These are phyloP conservation scores for Phrixothrix hirtus DNA, from an alignment of 2,888 invertebrate genomes.

Conservation along the genomic window DNA sequence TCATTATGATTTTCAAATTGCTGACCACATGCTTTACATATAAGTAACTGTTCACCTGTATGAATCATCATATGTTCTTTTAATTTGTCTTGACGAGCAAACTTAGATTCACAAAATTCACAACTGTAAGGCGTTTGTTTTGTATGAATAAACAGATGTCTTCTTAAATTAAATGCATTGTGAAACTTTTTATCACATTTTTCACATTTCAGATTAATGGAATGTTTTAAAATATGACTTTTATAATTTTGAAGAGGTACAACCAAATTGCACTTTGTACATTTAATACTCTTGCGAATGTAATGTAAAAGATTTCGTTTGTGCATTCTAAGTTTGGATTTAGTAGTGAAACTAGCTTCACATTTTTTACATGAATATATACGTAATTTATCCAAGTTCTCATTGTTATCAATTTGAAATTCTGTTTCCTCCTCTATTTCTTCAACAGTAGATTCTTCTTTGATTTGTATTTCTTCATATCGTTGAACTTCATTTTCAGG, in stretches of 20 bases:
- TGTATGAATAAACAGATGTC: slow-evolving; percentile 19
- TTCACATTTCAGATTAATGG: slow-evolving; percentile 1
- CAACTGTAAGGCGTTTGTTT: slow-evolving; percentile 25
- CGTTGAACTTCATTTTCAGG: background rate
- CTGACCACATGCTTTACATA: slow-evolving; percentile 40
- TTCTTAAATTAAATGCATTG: slow-evolving; percentile 14
- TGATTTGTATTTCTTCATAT: background rate
- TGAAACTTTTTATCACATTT: slow-evolving; percentile 7
- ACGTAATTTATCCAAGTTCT: too few relatives aligned
- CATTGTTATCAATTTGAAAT: too few relatives aligned
- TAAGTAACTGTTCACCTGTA: slow-evolving; percentile 32
- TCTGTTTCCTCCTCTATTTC: background rate
- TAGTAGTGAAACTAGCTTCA: slow-evolving; percentile 2
- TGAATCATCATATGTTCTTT: slow-evolving; percentile 33
- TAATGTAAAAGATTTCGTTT: slow-evolving; percentile 4
- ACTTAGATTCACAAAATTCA: slow-evolving; percentile 25
- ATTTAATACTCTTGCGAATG: slow-evolving; percentile 4
- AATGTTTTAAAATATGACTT: slow-evolving; percentile 9
- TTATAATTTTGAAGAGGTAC: slow-evolving; percentile 9
- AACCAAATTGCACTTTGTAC: slow-evolving; percentile 4
- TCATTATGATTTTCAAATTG: slow-evolving; percentile 32
- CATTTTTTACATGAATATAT: slow-evolving; percentile 1
- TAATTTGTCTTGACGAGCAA: slow-evolving; percentile 27
- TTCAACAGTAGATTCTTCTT: background rate
- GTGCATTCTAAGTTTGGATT: slow-evolving; percentile 1